Evolutionary conservation across 2,888 invertebrate species (phyloP).

Genomic region (Caenorhabditis angaria): DNA sequence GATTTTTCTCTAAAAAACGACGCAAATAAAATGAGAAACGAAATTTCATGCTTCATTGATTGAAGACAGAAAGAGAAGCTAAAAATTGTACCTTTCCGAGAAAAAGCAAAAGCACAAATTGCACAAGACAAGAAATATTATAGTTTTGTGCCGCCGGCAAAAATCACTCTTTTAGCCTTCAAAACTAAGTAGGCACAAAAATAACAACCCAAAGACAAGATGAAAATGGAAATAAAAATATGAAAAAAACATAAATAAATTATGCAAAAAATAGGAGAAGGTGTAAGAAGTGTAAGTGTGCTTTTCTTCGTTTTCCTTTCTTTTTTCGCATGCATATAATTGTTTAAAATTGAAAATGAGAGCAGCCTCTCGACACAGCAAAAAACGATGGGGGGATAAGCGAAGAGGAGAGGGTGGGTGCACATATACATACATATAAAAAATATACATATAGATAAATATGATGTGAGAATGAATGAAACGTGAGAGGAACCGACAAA

Average conservation of each 20-base stretch:
- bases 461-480: neutral
- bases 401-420: neutral
- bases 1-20: too few species aligned
- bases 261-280: conserved; percentile 1
- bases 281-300: neutral
- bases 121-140: too few species aligned
- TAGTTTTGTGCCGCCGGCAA: too few species aligned
- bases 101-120: too few species aligned
- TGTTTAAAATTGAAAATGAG: conserved; percentile 2
- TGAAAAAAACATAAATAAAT: neutral
- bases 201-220: neutral
- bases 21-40: too few species aligned
- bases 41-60: too few species aligned
- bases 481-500: neutral
- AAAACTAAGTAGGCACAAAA: neutral
- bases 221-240: neutral
- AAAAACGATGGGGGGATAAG: too few species aligned
- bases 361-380: neutral
- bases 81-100: too few species aligned
- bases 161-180: too few species aligned
- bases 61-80: too few species aligned
- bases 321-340: conserved; percentile 4
- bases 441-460: neutral
- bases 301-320: too few species aligned
- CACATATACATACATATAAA: neutral